These are phyloP conservation scores for Carcharodon carcharias DNA, from an alignment of 2,797 vertebrate species.

Conservation along the genomic window DNA sequence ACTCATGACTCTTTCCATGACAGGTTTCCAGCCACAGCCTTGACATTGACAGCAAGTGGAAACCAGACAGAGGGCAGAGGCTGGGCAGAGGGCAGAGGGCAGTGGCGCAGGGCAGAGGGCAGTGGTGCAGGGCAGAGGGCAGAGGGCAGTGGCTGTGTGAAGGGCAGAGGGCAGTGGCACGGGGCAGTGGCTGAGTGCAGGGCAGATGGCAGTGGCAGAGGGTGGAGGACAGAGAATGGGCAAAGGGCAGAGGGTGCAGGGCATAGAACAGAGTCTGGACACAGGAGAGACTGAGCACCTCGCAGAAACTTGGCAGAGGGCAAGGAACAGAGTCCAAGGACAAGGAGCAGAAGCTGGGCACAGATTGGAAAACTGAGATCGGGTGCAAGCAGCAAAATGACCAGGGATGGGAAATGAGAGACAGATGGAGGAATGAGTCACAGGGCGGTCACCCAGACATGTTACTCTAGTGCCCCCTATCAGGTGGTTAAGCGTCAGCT, in stretches of 20 bases:
- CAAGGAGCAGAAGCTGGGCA: background rate
- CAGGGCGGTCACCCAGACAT: background rate
- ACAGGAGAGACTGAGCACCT: background rate
- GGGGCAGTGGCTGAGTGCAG: background rate
- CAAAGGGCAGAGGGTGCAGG: background rate
- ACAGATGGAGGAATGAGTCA: background rate
- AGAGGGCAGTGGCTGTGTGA: background rate
- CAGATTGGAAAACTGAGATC: background rate
- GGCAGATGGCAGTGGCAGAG: background rate
- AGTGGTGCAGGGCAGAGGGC: no score
- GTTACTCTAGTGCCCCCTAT: constrained; percentile 9
- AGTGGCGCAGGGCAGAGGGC: background rate
- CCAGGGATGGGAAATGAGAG: background rate
- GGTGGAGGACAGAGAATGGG: background rate
- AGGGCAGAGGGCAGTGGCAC: background rate
- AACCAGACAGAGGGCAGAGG: background rate
- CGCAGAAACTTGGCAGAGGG: background rate
- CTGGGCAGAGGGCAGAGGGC: background rate
- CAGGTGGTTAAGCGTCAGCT: background rate
- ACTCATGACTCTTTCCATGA: background rate
- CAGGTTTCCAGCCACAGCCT: background rate
- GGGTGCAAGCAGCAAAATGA: background rate
- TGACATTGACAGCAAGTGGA: background rate
- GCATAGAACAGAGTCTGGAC: background rate
- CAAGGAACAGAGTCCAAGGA: no score